Base-by-base conservation (phyloP, 2,888 invertebrate species). In the Drosophila prostipennis region DNA sequence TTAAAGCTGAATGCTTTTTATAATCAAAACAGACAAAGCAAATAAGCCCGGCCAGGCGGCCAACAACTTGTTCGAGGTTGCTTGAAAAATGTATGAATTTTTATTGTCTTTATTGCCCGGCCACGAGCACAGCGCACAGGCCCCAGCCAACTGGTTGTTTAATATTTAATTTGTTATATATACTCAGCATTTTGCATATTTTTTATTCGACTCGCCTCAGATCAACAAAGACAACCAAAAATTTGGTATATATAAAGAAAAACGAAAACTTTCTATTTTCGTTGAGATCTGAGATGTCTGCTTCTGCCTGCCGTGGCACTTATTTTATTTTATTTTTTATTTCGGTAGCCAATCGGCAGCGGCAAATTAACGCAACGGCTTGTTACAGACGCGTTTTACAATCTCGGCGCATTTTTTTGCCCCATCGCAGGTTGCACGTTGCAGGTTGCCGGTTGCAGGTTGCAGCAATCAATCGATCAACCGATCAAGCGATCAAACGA, bases 381-480 rank as follows among this genome's bases (percentile, higher is more conserved):
- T 89, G 82, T 87, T 89, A 79, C 85, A 83, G 79, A 78, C 90
- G 76, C 88, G 77, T 73, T 86, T 81, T 77, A 87, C 81, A 83
- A 83, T 83, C 82, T 70, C 78, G 59, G 84, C 48, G 43, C 55
- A 80, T 63, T 64, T 55, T 55, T 72, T 57, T 70, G 59, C 23
- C 19, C 23, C 23, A 26, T 43, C 36, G 26, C 45, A 57, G 40
- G 64, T 37, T 61, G 61, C 39, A 36, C 56, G 32, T 68, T 40
- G 63, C 54, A 29, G 10, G 54, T 59, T 49, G 51, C 45, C 19
- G 14, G 48, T 37, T 52, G 57, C 89, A 86, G 86, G 48, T 32
- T 52, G 57, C 89, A 87, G 86, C 90, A 91, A 90, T 90, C 91
- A 91, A 91, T 91, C 91, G 91, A 90, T 90, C 90, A 89, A 90